phyloP scores from a whole-genome alignment of 2,888 invertebrate species.

The Pomacea canaliculata region DNA sequence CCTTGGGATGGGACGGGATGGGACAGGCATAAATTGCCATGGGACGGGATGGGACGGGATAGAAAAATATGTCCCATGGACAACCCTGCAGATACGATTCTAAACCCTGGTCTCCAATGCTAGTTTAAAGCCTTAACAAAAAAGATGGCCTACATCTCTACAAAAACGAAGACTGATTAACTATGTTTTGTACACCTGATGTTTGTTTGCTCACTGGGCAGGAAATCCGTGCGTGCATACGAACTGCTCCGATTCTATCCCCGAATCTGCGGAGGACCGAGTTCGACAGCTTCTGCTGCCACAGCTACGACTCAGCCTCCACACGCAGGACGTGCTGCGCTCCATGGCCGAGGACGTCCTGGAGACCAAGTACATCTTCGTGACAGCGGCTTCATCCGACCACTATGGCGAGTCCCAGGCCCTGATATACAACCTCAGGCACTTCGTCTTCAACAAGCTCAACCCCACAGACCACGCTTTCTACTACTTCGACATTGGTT shows the following conservation, averaged over 20 bases:
- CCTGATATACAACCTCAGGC: slow-evolving; percentile 9
- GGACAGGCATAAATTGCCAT: too few species aligned
- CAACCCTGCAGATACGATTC: too few species aligned
- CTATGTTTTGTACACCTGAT: too few species aligned
- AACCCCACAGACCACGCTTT: not conserved
- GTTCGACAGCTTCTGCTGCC: slow-evolving; percentile 15
- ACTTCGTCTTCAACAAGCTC: slow-evolving; percentile 19
- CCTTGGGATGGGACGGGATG: too few species aligned
- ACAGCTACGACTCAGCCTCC: not conserved
- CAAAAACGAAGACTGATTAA: too few species aligned
- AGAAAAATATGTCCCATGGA: too few species aligned
- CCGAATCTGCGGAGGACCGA: not conserved
- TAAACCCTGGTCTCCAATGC: too few species aligned
- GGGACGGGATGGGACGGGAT: too few species aligned
- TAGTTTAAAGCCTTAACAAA: too few species aligned
- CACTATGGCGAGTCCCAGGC: slow-evolving; percentile 22
- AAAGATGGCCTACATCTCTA: too few species aligned
- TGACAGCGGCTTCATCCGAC: slow-evolving; percentile 16
- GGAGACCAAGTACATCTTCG: slow-evolving; percentile 11
- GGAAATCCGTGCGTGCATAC: slow-evolving; percentile 15
- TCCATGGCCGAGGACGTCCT: not conserved
- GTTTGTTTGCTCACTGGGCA: too few species aligned
- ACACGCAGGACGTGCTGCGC: not conserved
- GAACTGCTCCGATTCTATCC: not conserved
- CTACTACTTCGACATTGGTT: slow-evolving; percentile 17